Evolutionary conservation across 2,888 invertebrate genomes (phyloP).

Genomic region (Polydrusus cervinus): DNA sequence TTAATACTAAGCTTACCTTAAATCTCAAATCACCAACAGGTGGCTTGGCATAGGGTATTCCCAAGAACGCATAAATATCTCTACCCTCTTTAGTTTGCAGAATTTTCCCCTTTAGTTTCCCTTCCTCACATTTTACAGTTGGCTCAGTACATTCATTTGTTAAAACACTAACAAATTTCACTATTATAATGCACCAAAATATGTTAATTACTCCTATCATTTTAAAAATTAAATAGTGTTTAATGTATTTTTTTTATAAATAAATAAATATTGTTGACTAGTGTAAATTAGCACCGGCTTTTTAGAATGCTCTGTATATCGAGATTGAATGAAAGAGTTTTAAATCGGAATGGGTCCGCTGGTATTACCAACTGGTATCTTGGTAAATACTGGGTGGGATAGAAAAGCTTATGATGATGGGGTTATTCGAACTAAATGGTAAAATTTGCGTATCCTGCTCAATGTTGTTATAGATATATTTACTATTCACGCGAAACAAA

Average conservation of each 20-base stretch:
- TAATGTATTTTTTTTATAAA: too few relatives aligned
- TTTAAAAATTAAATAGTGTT: neutral
- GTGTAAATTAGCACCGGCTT: conserved; percentile 11
- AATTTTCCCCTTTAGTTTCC: conserved; percentile 68
- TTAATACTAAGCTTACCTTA: conserved; percentile 63
- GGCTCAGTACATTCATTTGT: conserved; percentile 40
- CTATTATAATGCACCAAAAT: conserved; percentile 20
- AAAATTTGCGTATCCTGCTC: neutral
- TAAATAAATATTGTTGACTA: neutral
- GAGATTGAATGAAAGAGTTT: conserved; percentile 6
- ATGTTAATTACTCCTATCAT: neutral
- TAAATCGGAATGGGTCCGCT: conserved; percentile 16
- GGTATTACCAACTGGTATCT: conserved; percentile 9
- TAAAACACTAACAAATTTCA: conserved; percentile 13
- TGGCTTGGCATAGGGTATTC: conserved; percentile 70
- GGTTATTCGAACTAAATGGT: conserved; percentile 68
- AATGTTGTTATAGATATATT: too few relatives aligned
- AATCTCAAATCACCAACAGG: conserved; percentile 68
- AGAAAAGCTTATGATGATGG: conserved; percentile 55
- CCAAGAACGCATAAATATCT: conserved; percentile 71
- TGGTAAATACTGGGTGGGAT: conserved; percentile 31
- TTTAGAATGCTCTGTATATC: conserved; percentile 33
- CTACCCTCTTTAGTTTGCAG: conserved; percentile 68
- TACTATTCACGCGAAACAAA: too few relatives aligned
- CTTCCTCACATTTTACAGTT: conserved; percentile 67